phyloP scores from a whole-genome alignment of 35 echinoderm and acorn worm species.

The Holothuria glaberrima region DNA sequence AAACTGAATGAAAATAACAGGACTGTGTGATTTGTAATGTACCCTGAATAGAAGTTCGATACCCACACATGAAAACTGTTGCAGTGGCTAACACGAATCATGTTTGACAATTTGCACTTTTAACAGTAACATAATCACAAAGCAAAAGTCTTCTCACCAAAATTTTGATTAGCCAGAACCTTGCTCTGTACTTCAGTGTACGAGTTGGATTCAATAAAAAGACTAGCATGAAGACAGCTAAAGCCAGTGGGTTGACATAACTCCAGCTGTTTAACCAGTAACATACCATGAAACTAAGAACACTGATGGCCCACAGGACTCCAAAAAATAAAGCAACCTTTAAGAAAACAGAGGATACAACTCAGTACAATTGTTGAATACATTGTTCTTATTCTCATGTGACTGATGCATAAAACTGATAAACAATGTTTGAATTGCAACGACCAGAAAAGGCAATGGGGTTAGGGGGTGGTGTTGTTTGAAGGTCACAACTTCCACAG shows the following conservation, averaged over 20 bases:
- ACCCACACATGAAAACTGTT: too few relatives aligned
- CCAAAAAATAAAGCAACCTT: constrained; percentile 91
- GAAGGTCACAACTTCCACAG: too few relatives aligned
- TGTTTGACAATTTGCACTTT: not conserved
- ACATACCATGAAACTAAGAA: constrained; percentile 78
- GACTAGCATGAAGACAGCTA: constrained; percentile 76
- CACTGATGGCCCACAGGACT: constrained; percentile 88
- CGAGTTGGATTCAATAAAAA: constrained; percentile 90
- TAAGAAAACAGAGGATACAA: not conserved
- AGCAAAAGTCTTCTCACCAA: constrained; percentile 63
- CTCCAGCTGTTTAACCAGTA: constrained; percentile 53
- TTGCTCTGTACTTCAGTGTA: constrained; percentile 81
- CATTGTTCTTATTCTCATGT: too few relatives aligned
- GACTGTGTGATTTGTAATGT: too few relatives aligned
- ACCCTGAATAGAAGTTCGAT: too few relatives aligned
- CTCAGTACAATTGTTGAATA: too few relatives aligned
- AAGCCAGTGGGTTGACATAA: constrained; percentile 78
- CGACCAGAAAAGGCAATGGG: too few relatives aligned
- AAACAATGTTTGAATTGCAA: too few relatives aligned
- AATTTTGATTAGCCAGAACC: constrained; percentile 94
- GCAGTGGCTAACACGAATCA: not conserved
- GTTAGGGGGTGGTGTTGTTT: too few relatives aligned
- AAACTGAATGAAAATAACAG: too few relatives aligned
- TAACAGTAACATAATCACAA: not conserved
- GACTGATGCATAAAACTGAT: too few relatives aligned